Base-by-base conservation (phyloP, 2,888 invertebrate species). In the Encarsia formosa region DNA sequence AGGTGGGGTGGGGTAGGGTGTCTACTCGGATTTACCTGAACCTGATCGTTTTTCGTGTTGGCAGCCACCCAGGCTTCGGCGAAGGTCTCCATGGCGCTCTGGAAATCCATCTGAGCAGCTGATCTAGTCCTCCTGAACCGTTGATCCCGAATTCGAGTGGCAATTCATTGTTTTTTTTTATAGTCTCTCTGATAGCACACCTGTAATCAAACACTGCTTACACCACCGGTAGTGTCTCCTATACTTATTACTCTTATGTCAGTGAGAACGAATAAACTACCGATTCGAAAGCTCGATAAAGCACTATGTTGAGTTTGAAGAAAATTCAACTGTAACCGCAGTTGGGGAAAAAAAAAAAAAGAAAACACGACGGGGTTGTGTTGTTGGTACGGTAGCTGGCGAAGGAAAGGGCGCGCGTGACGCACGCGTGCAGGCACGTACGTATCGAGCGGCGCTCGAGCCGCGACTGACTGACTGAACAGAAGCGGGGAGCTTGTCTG, bases 81-180 rank as follows among this genome's bases (percentile, higher is more conserved):
- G 77, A 95, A 94, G 65, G 94, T 94, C 81, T 95, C 94, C 94
- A 95, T 93, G 67, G 94, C 94, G 84, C 93, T 93, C 82, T 93
- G 92, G 84, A 94, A 93, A 88, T 94, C 94, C 94, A 95, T 94
- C 74, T n/a, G n/a, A n/a, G n/a, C n/a, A n/a, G n/a, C n/a, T n/a
- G n/a, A n/a, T n/a, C n/a, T n/a, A n/a, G n/a, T n/a, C n/a, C n/a
- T n/a, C n/a, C n/a, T n/a, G n/a, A n/a, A n/a, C n/a, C n/a, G n/a
- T n/a, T n/a, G n/a, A n/a, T n/a, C n/a, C n/a, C n/a, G n/a, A n/a
- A n/a, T n/a, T n/a, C n/a, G n/a, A n/a, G n/a, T n/a, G n/a, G n/a
- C n/a, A n/a, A n/a, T 39, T 23, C 40, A 20, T 11, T 26, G 15
- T 34, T 35, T 35, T 23, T 34, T 19, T 19, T 13, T 39, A 1